A percentile compares a stretch with the other conserved stretches of the same genome.
phyloP scores from a whole-genome alignment of 2,113 vertebrate species.

The Trichomycterus rosablanca region DNA sequence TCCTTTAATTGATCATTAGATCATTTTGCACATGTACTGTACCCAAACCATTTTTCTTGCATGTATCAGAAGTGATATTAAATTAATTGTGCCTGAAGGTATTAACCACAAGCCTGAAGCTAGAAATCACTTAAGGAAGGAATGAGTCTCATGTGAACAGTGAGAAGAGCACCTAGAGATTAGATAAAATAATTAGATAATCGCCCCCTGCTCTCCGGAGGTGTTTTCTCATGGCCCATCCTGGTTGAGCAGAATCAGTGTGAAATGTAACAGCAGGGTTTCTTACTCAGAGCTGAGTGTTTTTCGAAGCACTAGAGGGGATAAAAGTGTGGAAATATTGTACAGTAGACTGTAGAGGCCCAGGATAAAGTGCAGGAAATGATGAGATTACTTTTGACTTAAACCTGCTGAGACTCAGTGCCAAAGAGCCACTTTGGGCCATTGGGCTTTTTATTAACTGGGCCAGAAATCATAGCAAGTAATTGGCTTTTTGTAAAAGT shows the following conservation, averaged over 20 bases:
- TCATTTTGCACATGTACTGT: too few species aligned
- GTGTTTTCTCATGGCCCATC: constrained; percentile 27
- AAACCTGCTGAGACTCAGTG: constrained; percentile 5
- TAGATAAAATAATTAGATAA: constrained; percentile 32
- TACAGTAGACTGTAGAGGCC: constrained; percentile 7
- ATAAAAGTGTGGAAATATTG: constrained; percentile 18
- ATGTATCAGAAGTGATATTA: too few species aligned
- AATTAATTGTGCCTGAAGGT: not conserved
- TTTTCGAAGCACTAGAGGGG: constrained; percentile 39
- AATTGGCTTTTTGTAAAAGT: constrained; percentile 21
- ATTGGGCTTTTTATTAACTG: constrained; percentile 19
- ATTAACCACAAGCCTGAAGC: not conserved
- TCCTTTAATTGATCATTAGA: too few species aligned
- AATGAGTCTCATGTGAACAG: constrained; percentile 2
- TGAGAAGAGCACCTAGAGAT: not conserved
- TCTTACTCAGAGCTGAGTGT: constrained; percentile 27
- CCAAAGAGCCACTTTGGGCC: constrained; percentile 9
- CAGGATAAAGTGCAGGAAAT: constrained; percentile 22
- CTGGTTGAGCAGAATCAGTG: constrained; percentile 49
- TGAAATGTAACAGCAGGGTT: constrained; percentile 22
- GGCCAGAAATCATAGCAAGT: constrained; percentile 6
- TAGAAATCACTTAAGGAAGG: not conserved
- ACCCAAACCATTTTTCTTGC: too few species aligned
- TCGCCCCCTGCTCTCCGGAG: constrained; percentile 21
- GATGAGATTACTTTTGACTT: constrained; percentile 29